These are phyloP conservation scores for Bos javanicus DNA, from an alignment of 2,113 vertebrate genomes.

Conservation along the genomic window DNA sequence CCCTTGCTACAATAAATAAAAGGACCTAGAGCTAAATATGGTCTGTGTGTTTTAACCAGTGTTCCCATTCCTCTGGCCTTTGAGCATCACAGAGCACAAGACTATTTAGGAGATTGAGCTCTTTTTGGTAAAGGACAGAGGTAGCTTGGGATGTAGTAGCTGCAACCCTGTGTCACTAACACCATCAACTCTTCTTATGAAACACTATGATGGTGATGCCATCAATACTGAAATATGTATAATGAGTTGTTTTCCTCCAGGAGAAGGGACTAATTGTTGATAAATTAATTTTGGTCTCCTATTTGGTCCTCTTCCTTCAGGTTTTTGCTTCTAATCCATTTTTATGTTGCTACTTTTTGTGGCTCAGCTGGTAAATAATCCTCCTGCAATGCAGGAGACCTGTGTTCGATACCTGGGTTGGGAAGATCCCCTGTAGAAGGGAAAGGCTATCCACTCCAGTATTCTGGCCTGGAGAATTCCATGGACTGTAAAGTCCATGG, in stretches of 20 bases:
- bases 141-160: background rate
- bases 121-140: background rate
- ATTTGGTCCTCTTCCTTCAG: background rate
- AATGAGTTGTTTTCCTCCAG: background rate
- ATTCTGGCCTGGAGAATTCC: background rate
- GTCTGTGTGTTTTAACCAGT: background rate
- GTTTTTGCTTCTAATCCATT: background rate
- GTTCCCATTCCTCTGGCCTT: background rate
- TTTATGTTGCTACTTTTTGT: background rate
- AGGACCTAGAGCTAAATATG: background rate
- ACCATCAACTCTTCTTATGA: background rate
- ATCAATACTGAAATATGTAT: background rate
- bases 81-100: background rate
- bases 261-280: background rate
- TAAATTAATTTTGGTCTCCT: background rate
- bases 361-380: background rate
- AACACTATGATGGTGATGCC: background rate
- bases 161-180: background rate
- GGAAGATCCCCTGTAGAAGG: background rate
- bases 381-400: background rate
- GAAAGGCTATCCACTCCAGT: background rate
- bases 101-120: background rate
- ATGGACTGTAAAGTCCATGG: background rate
- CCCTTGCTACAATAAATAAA: background rate
- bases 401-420: background rate